phyloP scores from a whole-genome alignment of 2,113 vertebrate genomes.

The Stegostoma tigrinum region DNA sequence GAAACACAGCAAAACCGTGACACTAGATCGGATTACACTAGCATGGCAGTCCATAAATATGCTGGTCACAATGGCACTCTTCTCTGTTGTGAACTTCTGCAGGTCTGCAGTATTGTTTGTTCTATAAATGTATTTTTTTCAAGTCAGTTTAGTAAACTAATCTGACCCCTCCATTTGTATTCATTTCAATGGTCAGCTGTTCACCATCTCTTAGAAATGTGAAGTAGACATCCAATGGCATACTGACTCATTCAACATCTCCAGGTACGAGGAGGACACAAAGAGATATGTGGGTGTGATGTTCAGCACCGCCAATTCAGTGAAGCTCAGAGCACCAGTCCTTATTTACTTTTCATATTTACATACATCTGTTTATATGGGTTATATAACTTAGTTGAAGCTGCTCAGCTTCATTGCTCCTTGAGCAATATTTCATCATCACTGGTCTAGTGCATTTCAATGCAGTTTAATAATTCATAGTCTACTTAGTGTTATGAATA shows the following conservation, averaged over 20 bases:
- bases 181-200: slow-evolving; percentile 71
- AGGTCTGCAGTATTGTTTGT: background rate
- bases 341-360: background rate
- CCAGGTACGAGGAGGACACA: slow-evolving; percentile 67
- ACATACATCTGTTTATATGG: background rate
- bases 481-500: background rate
- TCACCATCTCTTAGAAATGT: slow-evolving; percentile 74
- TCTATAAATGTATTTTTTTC: background rate
- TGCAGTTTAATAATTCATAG: background rate
- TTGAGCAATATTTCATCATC: background rate
- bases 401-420: slow-evolving; percentile 3
- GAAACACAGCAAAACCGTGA: background rate
- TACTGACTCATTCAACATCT: slow-evolving; percentile 65
- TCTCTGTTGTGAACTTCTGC: background rate
- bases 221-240: slow-evolving; percentile 70
- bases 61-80: background rate
- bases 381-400: background rate
- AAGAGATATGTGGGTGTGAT: background rate
- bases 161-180: slow-evolving; percentile 72
- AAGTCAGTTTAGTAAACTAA: background rate
- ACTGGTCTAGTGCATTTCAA: background rate
- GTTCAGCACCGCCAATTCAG: background rate
- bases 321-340: background rate
- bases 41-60: background rate
- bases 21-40: background rate